A percentile compares a stretch with the other conserved stretches of the same genome.
Evolutionary conservation across 2,113 vertebrate genomes (phyloP).

Genomic region (Cisticola juncidis): DNA sequence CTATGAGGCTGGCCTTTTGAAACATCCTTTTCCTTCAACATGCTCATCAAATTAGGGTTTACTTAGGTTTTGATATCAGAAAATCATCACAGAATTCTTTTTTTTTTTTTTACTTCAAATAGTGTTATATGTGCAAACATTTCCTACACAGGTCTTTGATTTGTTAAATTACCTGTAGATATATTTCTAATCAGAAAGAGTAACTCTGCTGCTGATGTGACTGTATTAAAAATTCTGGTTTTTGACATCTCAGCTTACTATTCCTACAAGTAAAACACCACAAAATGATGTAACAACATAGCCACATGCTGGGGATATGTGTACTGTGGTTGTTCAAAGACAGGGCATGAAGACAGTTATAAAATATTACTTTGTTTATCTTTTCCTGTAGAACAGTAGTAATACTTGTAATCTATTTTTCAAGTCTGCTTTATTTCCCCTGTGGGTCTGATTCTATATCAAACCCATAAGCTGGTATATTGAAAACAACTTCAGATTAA

Average conservation of each 20-base stretch:
- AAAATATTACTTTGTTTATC: constrained; percentile 16
- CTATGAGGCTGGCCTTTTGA: not conserved
- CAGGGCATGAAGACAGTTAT: not conserved
- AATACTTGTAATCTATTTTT: not conserved
- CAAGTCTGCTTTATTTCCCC: not conserved
- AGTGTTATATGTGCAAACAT: not conserved
- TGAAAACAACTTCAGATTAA: not conserved
- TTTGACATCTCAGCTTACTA: not conserved
- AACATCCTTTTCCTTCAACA: not conserved
- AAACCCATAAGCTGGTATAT: not conserved
- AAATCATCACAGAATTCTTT: not conserved
- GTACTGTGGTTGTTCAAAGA: not conserved
- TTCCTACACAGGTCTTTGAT: not conserved
- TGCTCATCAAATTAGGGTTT: not conserved
- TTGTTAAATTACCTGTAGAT: not conserved
- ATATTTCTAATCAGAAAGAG: not conserved
- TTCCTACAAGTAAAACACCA: not conserved
- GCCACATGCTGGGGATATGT: not conserved
- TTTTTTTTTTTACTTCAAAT: not conserved
- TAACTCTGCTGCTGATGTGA: not conserved
- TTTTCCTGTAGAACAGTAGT: not conserved
- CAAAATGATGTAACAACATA: not conserved
- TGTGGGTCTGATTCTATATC: not conserved
- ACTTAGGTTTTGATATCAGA: not conserved
- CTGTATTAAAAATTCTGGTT: not conserved